Base-by-base conservation (phyloP, 2,888 invertebrate species). In the Orthosia gracilis region DNA sequence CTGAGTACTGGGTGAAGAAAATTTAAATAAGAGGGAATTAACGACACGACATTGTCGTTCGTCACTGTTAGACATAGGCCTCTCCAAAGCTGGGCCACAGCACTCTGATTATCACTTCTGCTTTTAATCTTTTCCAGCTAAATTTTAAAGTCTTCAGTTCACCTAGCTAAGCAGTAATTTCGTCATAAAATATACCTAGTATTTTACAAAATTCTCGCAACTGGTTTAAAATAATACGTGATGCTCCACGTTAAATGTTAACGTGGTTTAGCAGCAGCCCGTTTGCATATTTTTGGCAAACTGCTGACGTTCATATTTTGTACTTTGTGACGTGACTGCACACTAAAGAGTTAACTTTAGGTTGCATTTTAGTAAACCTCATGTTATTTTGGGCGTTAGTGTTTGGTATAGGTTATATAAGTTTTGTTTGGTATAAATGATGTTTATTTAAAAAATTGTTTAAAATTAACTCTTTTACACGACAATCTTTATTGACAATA, bases 221-320 rank as follows among this genome's bases (percentile, higher is more conserved):
- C 76, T 49, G n/a, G 26, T 52, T 76, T n/a, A 26, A 54, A 76
- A 58, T 69, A 57, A 52, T 67, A 71, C 15, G 26, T 77, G 47
- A 67, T 57, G 47, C 59, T 55, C 50, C 2, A 17, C 50, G 62
- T 66, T 78, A 64, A 67, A 76, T 52, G 31, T 71, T 58, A 54
- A 57, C 67, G n/a, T 52, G 72, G 47, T 55, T 67, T 59, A 45
- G 64, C n/a, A 26, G 31, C 65, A 31, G 23, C 65, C 63, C 45
- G 73, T 78, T 78, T 78, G 68, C 78, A 78, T 83, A 83, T 78
- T 82, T 80, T 73, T 62, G 57, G 26, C 31, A 40, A 70, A 79
- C 59, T 72, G 64, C 71, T 67, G 55, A 68, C 57, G 49, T 45
- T 58, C 49, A 82, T 66, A 80, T 78, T 72, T 72, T 26, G 72